Evolutionary conservation across 1,140 invertebrate species (phyloP), one percentile per base, ranked within the genome.

Genomic region (Laodelphax striatellus): DNA sequence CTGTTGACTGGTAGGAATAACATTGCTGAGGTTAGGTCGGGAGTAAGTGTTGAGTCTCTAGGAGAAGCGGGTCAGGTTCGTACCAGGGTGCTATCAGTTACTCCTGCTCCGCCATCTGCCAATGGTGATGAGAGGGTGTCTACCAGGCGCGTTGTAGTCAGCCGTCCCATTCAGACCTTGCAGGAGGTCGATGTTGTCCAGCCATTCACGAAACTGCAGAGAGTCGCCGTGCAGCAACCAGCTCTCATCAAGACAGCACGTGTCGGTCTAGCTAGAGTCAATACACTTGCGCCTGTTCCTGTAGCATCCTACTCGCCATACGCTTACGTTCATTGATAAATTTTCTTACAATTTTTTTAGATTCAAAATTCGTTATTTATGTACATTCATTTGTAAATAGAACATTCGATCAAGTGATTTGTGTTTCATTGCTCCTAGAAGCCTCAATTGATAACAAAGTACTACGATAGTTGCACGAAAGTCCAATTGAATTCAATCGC

Each of bases 61-160:
- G 70, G 72, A 5, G 70, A 76, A 21, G 70, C 70, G 11, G 72
- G 73, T 19, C 70, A 73, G 42, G 64, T 74, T 57, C 69, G 74
- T 64, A 72, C 73, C 61, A 68, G 79, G 10, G 79, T 82, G 1
- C 70, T 82, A 14, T 79, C 79, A 0, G 79, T 78, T n/a, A 80
- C 79, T 0, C 74, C 79, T 1, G 78, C 79, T 6, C 79, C 80
- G 11, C 70, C 71, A 1, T 71, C 76, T 61, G 72, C 72, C 0
- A 69, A 77, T 4, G 69, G 78, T 46, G 76, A 76, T 54, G 80
- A 83, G 67, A 77, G 76, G 38, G 77, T 82, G 42, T 78, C 79
- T 50, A 82, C 80, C 31, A 73, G 81, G 52, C 76, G 82, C 42
- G 79, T 83, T 53, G 81, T 83, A 11, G 76, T 83, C 6, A 80